Evolutionary conservation across 2,797 vertebrate genomes (phyloP).

Genomic region (Malacoctenus gilli): DNA sequence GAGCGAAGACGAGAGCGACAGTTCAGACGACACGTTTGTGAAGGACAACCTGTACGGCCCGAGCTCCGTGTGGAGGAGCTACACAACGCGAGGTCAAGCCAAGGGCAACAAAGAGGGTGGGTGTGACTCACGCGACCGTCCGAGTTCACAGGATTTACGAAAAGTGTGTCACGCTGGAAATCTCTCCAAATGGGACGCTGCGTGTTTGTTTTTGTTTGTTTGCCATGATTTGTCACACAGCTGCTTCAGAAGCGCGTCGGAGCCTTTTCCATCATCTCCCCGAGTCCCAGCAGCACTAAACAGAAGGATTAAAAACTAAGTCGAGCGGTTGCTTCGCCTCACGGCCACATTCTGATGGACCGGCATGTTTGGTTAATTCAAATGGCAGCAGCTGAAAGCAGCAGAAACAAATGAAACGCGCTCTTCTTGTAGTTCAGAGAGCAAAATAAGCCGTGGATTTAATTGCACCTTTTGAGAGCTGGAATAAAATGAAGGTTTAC

Average conservation of each 20-base stretch:
- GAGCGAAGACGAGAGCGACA: conserved; percentile 91
- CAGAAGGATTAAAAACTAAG: not conserved
- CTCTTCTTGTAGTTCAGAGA: too few relatives aligned
- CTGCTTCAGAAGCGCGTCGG: not conserved
- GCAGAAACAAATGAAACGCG: not conserved
- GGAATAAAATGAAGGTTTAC: too few relatives aligned
- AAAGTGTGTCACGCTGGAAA: too few relatives aligned
- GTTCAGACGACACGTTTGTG: conserved; percentile 94
- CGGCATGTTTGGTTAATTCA: not conserved
- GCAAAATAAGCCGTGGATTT: not conserved
- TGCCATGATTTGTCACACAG: not conserved
- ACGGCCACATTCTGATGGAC: not conserved
- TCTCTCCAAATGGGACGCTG: too few relatives aligned
- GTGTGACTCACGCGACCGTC: too few relatives aligned
- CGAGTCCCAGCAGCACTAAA: not conserved
- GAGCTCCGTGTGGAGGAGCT: conserved; percentile 94
- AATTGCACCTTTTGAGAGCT: too few relatives aligned
- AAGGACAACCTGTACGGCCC: conserved; percentile 89
- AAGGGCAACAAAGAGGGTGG: conserved; percentile 91
- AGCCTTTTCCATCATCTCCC: not conserved
- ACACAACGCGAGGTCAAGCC: conserved; percentile 93
- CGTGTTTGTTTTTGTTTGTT: conserved; percentile 1
- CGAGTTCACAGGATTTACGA: too few relatives aligned
- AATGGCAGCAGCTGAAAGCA: not conserved
- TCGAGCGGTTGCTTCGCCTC: not conserved